Percentiles rank a stretch among this genome's conserved stretches.
Conservation (phyloP, 2,797 vertebrate genomes). For the Falco concolor region DNA sequence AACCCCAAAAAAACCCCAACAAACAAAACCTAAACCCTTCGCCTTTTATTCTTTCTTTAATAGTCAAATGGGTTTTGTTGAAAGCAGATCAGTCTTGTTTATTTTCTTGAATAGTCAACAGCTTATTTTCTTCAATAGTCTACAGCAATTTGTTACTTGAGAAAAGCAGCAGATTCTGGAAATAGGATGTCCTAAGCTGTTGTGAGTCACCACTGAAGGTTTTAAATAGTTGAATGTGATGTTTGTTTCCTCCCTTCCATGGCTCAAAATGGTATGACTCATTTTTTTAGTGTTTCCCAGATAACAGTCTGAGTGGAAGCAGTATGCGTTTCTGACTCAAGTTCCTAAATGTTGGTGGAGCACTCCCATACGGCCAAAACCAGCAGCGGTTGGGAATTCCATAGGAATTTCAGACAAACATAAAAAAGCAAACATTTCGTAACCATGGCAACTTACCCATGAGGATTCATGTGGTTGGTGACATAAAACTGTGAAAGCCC, state of each 20-base stretch:
- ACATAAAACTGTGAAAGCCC: slow-evolving; percentile 3
- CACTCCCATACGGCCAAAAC: background rate
- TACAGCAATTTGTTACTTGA: slow-evolving; percentile 2
- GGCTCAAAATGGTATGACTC: slow-evolving; percentile 69
- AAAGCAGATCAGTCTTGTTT: background rate
- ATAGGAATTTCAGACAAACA: slow-evolving; percentile 31
- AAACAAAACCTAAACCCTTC: background rate
- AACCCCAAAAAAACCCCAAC: too few species aligned
- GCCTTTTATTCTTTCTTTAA: background rate
- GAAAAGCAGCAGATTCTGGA: slow-evolving; percentile 54
- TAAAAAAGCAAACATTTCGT: slow-evolving; percentile 67
- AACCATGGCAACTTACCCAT: slow-evolving; percentile 59
- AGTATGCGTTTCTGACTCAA: slow-evolving; percentile 25
- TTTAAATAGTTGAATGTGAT: slow-evolving; percentile 69
- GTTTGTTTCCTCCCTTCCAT: slow-evolving; percentile 67
- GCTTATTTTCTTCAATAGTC: background rate
- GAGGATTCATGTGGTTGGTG: slow-evolving; percentile 15
- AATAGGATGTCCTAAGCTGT: slow-evolving; percentile 29
- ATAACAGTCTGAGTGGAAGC: slow-evolving; percentile 50
- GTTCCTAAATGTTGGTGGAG: slow-evolving; percentile 48
- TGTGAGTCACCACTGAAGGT: slow-evolving; percentile 71
- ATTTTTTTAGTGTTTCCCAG: slow-evolving; percentile 70
- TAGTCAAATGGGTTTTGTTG: background rate
- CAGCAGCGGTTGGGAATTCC: slow-evolving; percentile 47
- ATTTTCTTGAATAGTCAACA: background rate